These are phyloP conservation scores for Lasioglossum marginatum DNA, from an alignment of 2,888 invertebrate genomes.

Conservation along the genomic window DNA sequence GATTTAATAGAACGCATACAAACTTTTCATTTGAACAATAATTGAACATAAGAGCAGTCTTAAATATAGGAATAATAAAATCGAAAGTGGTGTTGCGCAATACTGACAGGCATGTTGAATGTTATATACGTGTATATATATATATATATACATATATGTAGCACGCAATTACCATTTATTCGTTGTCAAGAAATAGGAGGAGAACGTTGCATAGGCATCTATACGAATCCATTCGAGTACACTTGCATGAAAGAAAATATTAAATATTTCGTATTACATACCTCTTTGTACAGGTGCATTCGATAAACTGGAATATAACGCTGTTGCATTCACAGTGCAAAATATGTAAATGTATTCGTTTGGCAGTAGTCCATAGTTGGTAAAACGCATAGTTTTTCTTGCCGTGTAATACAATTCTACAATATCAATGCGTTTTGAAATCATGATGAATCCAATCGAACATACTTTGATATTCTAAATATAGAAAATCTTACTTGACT, in stretches of 20 bases:
- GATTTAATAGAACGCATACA: conserved; percentile 8
- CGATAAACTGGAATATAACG: conserved; percentile 42
- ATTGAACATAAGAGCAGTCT: conserved; percentile 31
- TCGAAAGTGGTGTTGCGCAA: conserved; percentile 59
- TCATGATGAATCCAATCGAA: conserved; percentile 6
- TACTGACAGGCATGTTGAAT: conserved; percentile 41
- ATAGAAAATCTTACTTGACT: neutral
- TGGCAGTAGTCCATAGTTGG: conserved; percentile 46
- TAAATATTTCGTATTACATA: conserved; percentile 25
- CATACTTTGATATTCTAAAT: neutral
- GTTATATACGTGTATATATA: conserved; percentile 7
- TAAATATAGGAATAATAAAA: conserved; percentile 57
- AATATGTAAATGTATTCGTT: conserved; percentile 17
- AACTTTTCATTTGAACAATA: conserved; percentile 35
- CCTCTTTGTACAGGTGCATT: conserved; percentile 51
- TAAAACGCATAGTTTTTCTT: conserved; percentile 39
- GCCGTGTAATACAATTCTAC: conserved; percentile 27
- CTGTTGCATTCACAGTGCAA: conserved; percentile 9
- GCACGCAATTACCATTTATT: conserved; percentile 52
- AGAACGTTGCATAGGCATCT: conserved; percentile 33
- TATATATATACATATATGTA: neutral
- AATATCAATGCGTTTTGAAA: conserved; percentile 7
- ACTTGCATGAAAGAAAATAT: conserved; percentile 25
- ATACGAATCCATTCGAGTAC: conserved; percentile 14
- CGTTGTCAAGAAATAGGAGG: conserved; percentile 42